These are phyloP conservation scores for Eristalis arbustorum DNA, from an alignment of 2,888 invertebrate genomes.

Conservation along the genomic window DNA sequence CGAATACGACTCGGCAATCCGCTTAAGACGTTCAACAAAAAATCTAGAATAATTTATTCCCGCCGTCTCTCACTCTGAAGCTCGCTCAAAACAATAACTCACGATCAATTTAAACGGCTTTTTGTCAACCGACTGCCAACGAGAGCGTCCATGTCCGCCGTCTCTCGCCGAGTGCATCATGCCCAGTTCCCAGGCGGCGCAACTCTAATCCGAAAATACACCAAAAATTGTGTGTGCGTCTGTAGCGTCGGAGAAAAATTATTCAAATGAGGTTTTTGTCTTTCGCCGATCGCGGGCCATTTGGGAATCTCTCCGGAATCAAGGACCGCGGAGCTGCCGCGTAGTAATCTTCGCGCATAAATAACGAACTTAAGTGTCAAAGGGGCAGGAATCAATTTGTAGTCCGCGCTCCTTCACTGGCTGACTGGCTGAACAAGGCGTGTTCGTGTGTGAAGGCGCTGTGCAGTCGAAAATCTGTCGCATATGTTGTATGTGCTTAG, in stretches of 20 bases:
- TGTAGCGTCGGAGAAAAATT: conserved; percentile 20
- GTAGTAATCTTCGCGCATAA: conserved; percentile 68
- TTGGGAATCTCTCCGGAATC: conserved; percentile 7
- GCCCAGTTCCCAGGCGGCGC: background rate
- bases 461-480: conserved; percentile 50
- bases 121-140: conserved; percentile 46
- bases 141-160: conserved; percentile 41
- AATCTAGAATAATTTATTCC: conserved; percentile 58
- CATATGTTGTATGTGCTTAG: conserved; percentile 49
- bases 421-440: background rate
- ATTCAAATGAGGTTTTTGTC: conserved; percentile 60
- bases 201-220: conserved; percentile 58
- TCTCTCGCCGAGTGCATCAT: background rate
- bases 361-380: conserved; percentile 68
- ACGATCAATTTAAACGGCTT: conserved; percentile 69
- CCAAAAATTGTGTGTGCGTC: background rate
- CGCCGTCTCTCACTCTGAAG: conserved; percentile 4
- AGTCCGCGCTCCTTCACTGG: conserved; percentile 14
- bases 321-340: conserved; percentile 18
- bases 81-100: conserved; percentile 54
- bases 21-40: conserved; percentile 50
- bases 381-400: conserved; percentile 70
- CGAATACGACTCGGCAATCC: conserved; percentile 42
- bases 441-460: background rate
- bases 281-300: conserved; percentile 37